Evolutionary conservation across 2,797 vertebrate genomes (phyloP).

Genomic region (Parauchenoglanis ngamensis): DNA sequence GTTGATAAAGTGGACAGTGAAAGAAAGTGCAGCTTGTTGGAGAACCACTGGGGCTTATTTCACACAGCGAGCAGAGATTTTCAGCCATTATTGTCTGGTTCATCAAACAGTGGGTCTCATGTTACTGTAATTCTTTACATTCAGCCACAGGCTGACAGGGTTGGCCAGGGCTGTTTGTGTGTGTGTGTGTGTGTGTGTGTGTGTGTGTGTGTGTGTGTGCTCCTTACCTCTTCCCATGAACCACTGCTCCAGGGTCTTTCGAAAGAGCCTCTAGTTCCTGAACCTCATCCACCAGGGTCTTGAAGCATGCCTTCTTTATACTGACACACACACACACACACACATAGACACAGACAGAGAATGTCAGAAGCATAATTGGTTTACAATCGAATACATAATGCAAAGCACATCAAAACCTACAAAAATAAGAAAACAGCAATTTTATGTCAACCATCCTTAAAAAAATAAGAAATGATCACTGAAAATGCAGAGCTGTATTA

Average conservation of each 20-base stretch:
- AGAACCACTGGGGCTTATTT: background rate
- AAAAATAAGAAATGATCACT: background rate
- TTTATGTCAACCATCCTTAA: background rate
- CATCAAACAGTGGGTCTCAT: constrained; percentile 10
- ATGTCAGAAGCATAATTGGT: background rate
- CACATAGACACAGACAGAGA: background rate
- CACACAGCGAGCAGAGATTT: constrained; percentile 7
- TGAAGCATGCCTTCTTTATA: constrained; percentile 89
- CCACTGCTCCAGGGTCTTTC: constrained; percentile 92
- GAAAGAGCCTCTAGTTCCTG: constrained; percentile 95
- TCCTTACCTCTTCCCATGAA: constrained; percentile 92
- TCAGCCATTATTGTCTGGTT: background rate
- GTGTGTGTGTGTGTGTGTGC: constrained; percentile 14
- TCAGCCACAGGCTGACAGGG: constrained; percentile 14
- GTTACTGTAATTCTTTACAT: constrained; percentile 26
- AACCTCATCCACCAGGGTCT: constrained; percentile 97
- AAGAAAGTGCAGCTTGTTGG: constrained; percentile 17
- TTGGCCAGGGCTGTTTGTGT: background rate
- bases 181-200: constrained; percentile 1
- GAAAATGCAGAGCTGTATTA: background rate
- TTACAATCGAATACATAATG: background rate
- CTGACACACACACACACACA: constrained; percentile 65
- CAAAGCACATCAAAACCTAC: background rate
- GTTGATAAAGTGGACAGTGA: constrained; percentile 23
- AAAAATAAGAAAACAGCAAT: background rate